A percentile compares a stretch with the other conserved stretches of the same genome.
These are phyloP conservation scores for Macrotus californicus DNA, from an alignment of 2,113 vertebrate genomes.

Conservation along the genomic window DNA sequence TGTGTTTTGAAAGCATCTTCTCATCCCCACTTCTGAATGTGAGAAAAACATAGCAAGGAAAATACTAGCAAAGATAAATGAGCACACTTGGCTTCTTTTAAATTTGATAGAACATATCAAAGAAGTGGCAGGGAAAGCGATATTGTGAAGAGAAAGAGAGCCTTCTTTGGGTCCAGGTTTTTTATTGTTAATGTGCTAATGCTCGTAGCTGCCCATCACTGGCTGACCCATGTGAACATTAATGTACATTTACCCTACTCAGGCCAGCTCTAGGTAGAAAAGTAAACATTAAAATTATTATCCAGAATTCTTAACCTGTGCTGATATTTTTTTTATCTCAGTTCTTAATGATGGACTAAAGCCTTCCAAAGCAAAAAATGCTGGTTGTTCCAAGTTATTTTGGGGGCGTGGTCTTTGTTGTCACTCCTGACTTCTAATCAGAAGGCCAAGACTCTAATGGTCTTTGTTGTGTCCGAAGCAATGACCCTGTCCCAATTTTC, in stretches of 20 bases:
- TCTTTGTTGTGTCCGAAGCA: constrained; percentile 19
- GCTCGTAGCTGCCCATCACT: neutral
- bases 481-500: constrained; percentile 11
- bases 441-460: neutral
- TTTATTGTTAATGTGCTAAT: neutral
- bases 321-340: neutral
- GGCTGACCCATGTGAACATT: neutral
- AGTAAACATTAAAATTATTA: constrained; percentile 1
- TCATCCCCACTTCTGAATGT: neutral
- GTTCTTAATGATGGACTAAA: neutral
- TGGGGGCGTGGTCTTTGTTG: neutral
- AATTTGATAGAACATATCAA: neutral
- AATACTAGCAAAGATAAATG: neutral
- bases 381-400: neutral
- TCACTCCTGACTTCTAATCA: neutral
- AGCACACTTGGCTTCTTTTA: neutral
- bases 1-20: neutral
- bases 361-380: neutral
- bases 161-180: neutral
- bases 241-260: neutral
- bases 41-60: neutral
- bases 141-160: neutral
- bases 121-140: neutral
- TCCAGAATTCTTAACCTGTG: neutral
- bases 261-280: neutral